phyloP scores from a whole-genome alignment of 1,140 invertebrate species.

The Steinernema khuongi region DNA sequence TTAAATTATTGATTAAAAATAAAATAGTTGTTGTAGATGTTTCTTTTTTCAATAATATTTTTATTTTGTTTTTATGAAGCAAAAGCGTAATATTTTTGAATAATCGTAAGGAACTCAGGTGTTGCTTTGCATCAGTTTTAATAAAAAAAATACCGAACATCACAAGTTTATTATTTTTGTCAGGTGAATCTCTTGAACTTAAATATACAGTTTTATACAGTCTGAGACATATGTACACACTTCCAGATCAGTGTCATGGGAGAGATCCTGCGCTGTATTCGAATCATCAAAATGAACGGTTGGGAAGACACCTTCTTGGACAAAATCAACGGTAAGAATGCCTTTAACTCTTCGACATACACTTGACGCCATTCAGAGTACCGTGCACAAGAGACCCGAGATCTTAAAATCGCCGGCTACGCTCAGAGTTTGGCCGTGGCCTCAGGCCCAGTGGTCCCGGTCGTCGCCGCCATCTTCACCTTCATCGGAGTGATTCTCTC shows the following conservation, averaged over 20 bases:
- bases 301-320: conserved; percentile 76
- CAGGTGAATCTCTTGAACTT: too few species aligned
- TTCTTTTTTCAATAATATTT: background rate
- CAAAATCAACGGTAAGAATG: conserved; percentile 62
- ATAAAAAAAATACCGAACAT: too few species aligned
- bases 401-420: conserved; percentile 65
- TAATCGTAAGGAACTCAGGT: too few species aligned
- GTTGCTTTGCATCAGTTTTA: too few species aligned
- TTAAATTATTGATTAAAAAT: background rate
- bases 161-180: too few species aligned
- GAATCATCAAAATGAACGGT: conserved; percentile 81
- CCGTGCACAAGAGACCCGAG: conserved; percentile 63
- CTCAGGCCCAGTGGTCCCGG: conserved; percentile 66
- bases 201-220: background rate
- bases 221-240: background rate
- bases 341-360: conserved; percentile 19
- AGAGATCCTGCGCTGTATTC: conserved; percentile 65
- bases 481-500: conserved; percentile 67
- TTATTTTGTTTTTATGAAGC: background rate
- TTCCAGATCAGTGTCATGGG: conserved; percentile 62
- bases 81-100: too few species aligned
- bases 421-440: conserved; percentile 67
- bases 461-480: conserved; percentile 66
- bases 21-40: background rate
- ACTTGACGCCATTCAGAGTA: conserved; percentile 60